Evolutionary conservation across 2,888 invertebrate species (phyloP), one percentile per base, ranked within the genome.

Genomic region (Andrena trimmerana): DNA sequence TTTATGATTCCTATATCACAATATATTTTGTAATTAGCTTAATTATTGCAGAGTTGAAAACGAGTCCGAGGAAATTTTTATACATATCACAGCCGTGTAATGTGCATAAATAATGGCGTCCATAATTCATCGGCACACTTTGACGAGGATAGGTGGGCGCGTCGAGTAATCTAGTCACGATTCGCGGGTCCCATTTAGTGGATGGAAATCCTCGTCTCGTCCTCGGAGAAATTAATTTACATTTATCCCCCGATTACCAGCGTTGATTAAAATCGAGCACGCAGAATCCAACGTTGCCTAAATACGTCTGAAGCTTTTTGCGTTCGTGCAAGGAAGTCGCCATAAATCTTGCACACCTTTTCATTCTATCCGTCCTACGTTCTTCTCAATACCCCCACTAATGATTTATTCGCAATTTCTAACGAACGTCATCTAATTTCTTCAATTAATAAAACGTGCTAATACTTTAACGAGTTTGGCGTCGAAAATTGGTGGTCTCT

Each of bases 261-360:
- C 87, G 82, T 89, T 92, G 89, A 92, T 92, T 92, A 90, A 91
- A 92, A 90, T 86, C 81, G 83, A 78, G 81, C 84, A 88, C 84
- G 84, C 48, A 78, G 85, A 83, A 88, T 80, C 86, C 74, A 65
- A 76, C 79, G 69, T 68, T 79, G 59, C 78, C 74, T 63, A 87
- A 72, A 79, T 81, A 83, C 81, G 27, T 70, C 63, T 52, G 3
- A 33, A 59, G 66, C 66, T 27, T 59, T 57, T 57, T 67, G 62
- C 29, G 16, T 60, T 31, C 48, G 33, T 10, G 60, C 29, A 27
- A 27, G 36, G 1, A 31, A 79, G 31, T 8, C 20, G 6, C 29
- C 7, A 33, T 57, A 36, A 27, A 33, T 48, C 33, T 76, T 54
- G 3, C 4, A 33, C 20, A 16, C 6, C 24, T 8, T 67, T n/a